Conservation (phyloP, 2,113 vertebrate species). For the Opisthocomus hoazin region DNA sequence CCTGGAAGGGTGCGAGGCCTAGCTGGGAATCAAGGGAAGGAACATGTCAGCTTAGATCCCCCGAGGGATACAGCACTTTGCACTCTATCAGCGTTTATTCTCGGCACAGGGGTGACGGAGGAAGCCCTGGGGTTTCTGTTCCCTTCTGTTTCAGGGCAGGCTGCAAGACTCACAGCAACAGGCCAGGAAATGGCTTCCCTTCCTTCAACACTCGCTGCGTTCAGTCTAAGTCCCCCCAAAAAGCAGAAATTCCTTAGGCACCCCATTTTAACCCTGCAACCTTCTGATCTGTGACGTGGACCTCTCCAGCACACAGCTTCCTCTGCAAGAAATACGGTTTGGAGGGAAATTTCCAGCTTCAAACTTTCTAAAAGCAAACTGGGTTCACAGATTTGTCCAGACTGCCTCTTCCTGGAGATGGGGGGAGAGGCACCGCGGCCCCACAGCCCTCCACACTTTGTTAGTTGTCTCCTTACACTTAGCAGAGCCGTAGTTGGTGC, state of each 20-base stretch:
- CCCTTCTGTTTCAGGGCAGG: background rate
- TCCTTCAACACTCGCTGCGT: background rate
- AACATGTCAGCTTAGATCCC: background rate
- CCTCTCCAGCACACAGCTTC: background rate
- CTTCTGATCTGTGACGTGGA: background rate
- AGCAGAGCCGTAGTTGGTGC: background rate
- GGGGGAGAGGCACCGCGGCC: background rate
- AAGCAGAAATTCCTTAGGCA: background rate
- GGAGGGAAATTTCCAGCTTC: background rate
- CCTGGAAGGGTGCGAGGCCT: background rate
- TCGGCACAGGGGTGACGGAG: background rate
- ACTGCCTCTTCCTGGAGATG: background rate
- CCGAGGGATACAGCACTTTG: background rate
- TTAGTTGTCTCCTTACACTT: background rate
- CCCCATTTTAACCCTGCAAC: background rate
- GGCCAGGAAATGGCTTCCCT: background rate
- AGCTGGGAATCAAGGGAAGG: background rate
- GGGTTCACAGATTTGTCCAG: background rate
- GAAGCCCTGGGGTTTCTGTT: background rate
- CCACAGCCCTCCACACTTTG: background rate
- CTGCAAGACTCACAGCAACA: background rate
- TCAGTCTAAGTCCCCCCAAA: background rate
- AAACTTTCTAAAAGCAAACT: background rate
- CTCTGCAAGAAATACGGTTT: accelerated
- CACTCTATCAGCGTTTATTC: background rate